Percentiles rank a stretch among this genome's conserved stretches.
These are phyloP conservation scores for Virgularia gustaviana DNA, from an alignment of 92 coral and sea anemone species.

Conservation along the genomic window DNA sequence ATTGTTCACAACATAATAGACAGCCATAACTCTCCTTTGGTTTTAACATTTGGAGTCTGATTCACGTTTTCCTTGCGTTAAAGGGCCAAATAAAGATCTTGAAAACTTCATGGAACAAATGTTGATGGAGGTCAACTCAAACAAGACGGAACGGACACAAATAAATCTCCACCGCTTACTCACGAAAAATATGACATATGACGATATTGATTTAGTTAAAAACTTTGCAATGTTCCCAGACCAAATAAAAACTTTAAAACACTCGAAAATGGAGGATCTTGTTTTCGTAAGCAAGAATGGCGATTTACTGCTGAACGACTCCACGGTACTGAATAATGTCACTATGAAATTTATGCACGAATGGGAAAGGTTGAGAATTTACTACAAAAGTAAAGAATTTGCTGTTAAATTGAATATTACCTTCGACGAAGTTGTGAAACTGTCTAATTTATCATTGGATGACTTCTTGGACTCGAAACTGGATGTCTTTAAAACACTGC, in stretches of 20 bases:
- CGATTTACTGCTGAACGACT: conserved; percentile 6
- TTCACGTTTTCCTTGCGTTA: not conserved
- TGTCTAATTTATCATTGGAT: conserved; percentile 1
- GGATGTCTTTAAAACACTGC: not conserved
- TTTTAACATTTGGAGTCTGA: no score
- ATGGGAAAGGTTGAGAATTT: conserved; percentile 20
- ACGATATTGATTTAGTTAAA: conserved; percentile 22
- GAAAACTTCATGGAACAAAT: not conserved
- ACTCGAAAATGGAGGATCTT: conserved; percentile 9
- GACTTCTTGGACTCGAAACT: conserved; percentile 10
- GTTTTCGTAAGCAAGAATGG: conserved; percentile 9
- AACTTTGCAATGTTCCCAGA: conserved; percentile 13
- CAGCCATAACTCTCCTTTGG: no score
- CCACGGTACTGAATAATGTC: not conserved
- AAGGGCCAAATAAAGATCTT: conserved; percentile 2
- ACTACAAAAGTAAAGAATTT: conserved; percentile 37
- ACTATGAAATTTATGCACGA: conserved; percentile 13
- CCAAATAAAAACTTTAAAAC: conserved; percentile 8
- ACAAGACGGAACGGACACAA: not conserved
- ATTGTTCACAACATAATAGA: no score
- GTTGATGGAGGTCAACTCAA: not conserved
- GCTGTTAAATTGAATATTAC: conserved; percentile 44
- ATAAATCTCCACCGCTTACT: conserved; percentile 8
- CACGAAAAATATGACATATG: conserved; percentile 8
- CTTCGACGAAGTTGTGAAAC: conserved; percentile 1